phyloP scores from a whole-genome alignment of 1,140 invertebrate genomes.

The Cardiocondyla obscurior region DNA sequence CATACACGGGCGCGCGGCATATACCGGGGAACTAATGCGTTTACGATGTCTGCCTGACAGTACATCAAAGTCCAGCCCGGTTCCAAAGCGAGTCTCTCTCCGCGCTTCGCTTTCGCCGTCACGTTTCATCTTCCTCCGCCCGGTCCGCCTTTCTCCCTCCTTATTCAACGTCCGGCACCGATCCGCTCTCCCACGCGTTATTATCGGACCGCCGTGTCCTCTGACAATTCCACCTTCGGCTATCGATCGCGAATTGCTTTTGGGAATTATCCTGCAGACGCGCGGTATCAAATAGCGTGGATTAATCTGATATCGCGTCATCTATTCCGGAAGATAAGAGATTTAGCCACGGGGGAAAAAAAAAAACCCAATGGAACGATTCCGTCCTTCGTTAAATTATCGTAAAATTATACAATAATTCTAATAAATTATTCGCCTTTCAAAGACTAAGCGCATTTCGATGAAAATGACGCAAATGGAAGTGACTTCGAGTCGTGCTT shows the following conservation, averaged over 20 bases:
- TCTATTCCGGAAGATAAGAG: not conserved
- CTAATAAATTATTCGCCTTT: too few species aligned
- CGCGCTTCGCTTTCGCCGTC: conserved; percentile 5
- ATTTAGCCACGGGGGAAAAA: not conserved
- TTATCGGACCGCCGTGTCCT: conserved; percentile 41
- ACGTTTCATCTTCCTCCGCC: conserved; percentile 28
- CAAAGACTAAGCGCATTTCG: not conserved
- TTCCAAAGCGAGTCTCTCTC: conserved; percentile 43
- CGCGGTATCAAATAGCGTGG: not conserved
- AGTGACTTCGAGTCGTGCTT: not conserved
- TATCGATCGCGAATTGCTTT: conserved; percentile 32
- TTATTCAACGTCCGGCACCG: conserved; percentile 27
- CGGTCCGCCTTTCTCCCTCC: conserved; percentile 32
- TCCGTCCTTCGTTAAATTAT: not conserved
- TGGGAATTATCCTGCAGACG: not conserved
- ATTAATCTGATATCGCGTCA: not conserved
- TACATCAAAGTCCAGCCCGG: conserved; percentile 76
- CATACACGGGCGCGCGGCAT: conserved; percentile 32
- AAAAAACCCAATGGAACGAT: not conserved
- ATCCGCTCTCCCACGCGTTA: conserved; percentile 51
- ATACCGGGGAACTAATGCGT: conserved; percentile 75
- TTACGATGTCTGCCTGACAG: conserved; percentile 78
- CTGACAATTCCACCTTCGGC: conserved; percentile 25
- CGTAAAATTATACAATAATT: not conserved
- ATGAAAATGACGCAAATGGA: not conserved